Conservation (phyloP, 2,113 vertebrate species). For the Hirundichthys speculiger region DNA sequence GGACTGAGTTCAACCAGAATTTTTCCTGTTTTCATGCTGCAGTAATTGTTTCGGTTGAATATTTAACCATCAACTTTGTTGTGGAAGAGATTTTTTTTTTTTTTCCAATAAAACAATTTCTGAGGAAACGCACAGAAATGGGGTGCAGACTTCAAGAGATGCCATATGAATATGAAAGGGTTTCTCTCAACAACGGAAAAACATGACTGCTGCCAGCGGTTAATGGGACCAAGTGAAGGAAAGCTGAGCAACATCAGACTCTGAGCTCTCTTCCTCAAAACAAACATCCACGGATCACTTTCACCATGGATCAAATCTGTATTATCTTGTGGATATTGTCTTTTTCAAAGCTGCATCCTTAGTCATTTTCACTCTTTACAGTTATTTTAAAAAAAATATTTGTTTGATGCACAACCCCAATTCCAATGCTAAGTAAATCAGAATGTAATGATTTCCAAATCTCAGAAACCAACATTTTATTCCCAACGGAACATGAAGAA, state of each 20-base stretch:
- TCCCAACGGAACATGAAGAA: too few relatives aligned
- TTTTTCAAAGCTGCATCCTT: conserved; percentile 12
- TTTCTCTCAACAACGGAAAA: conserved; percentile 74
- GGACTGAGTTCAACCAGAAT: conserved; percentile 2
- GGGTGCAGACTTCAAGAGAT: conserved; percentile 47
- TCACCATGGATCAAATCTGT: conserved; percentile 68
- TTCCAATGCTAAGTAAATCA: too few relatives aligned
- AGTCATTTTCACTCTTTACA: conserved; percentile 9
- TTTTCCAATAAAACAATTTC: conserved; percentile 32
- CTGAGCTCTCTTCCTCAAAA: conserved; percentile 69
- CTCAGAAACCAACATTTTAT: too few relatives aligned
- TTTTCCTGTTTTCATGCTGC: conserved; percentile 21
- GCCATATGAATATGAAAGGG: conserved; percentile 74
- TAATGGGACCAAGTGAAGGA: conserved; percentile 76
- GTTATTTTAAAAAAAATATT: conserved; percentile 6
- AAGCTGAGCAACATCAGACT: conserved; percentile 71
- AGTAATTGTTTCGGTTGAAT: conserved; percentile 8
- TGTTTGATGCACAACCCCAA: neutral
- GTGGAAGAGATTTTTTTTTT: conserved; percentile 1
- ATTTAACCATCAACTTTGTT: conserved; percentile 23
- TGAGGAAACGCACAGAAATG: conserved; percentile 1
- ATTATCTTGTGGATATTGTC: conserved; percentile 62
- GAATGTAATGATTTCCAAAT: too few relatives aligned
- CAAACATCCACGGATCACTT: conserved; percentile 76
- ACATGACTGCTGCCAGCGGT: conserved; percentile 68